Conservation (phyloP, 2,888 invertebrate genomes). For the Mythimna albipuncta region DNA sequence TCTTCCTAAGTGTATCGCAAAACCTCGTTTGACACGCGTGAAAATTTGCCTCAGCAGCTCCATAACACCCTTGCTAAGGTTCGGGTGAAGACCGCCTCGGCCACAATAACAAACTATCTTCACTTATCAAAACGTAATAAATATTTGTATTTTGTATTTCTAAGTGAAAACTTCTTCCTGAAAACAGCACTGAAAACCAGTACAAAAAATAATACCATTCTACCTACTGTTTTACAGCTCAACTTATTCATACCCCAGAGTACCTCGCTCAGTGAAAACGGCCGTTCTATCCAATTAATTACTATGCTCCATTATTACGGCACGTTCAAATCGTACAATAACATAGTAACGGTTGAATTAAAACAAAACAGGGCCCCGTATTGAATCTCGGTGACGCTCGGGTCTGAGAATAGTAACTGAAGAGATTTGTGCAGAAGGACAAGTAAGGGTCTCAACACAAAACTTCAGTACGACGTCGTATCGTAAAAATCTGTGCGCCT, state of each 20-base stretch:
- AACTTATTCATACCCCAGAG: not conserved
- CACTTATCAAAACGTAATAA: too few relatives aligned
- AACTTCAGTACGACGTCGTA: too few relatives aligned
- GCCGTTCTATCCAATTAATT: slow-evolving; percentile 29
- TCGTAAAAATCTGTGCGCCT: too few relatives aligned
- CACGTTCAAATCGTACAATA: slow-evolving; percentile 45
- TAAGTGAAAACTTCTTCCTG: not conserved
- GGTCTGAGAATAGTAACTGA: not conserved
- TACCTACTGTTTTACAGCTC: not conserved
- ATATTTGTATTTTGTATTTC: too few relatives aligned
- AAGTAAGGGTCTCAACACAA: too few relatives aligned
- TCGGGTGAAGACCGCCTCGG: too few relatives aligned
- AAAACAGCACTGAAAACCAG: not conserved
- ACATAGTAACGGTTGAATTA: slow-evolving; percentile 32
- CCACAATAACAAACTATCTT: too few relatives aligned
- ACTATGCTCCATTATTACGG: slow-evolving; percentile 8
- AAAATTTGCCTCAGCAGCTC: too few relatives aligned
- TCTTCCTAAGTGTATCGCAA: too few relatives aligned
- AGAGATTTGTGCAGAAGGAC: not conserved
- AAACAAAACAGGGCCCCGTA: slow-evolving; percentile 49
- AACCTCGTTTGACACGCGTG: too few relatives aligned
- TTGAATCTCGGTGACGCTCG: slow-evolving; percentile 45
- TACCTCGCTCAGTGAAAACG: slow-evolving; percentile 14
- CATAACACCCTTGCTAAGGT: too few relatives aligned
- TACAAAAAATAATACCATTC: not conserved